Conservation (phyloP, 2,888 invertebrate genomes). For the Gymnoscelis rufifasciata region DNA sequence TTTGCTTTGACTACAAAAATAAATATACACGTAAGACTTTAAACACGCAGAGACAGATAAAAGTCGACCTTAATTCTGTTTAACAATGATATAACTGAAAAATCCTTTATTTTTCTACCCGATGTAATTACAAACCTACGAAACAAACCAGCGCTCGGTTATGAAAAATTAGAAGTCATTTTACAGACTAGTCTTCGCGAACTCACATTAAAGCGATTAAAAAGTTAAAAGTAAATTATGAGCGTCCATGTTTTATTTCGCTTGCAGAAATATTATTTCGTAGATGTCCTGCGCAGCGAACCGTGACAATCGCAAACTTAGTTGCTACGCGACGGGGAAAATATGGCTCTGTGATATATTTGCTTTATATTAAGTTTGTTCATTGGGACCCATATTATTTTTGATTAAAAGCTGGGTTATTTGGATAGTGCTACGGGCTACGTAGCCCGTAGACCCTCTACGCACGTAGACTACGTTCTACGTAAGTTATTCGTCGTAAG, state of each 20-base stretch:
- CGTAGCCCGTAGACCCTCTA: neutral
- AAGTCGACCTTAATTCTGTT: too few relatives aligned
- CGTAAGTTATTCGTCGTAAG: too few relatives aligned
- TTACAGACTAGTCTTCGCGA: constrained; percentile 24
- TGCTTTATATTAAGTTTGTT: constrained; percentile 29
- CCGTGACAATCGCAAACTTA: constrained; percentile 40
- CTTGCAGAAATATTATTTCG: constrained; percentile 37
- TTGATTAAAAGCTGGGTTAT: constrained; percentile 20
- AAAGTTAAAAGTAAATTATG: constrained; percentile 34
- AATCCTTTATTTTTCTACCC: constrained; percentile 6
- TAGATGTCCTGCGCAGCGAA: constrained; percentile 37
- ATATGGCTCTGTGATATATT: constrained; percentile 34
- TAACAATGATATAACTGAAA: neutral
- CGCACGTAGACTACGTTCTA: too few relatives aligned
- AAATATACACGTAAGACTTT: too few relatives aligned
- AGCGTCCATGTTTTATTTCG: constrained; percentile 31
- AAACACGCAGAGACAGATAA: too few relatives aligned
- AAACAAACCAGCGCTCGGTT: constrained; percentile 14
- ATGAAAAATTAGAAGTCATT: constrained; percentile 24
- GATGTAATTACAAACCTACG: constrained; percentile 12
- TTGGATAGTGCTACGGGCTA: constrained; percentile 1
- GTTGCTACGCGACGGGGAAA: constrained; percentile 30
- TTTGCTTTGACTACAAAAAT: too few relatives aligned
- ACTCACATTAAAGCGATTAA: constrained; percentile 33
- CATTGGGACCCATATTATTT: constrained; percentile 32